phyloP scores from a whole-genome alignment of 2,113 vertebrate genomes.

The Rhinolophus sinicus region DNA sequence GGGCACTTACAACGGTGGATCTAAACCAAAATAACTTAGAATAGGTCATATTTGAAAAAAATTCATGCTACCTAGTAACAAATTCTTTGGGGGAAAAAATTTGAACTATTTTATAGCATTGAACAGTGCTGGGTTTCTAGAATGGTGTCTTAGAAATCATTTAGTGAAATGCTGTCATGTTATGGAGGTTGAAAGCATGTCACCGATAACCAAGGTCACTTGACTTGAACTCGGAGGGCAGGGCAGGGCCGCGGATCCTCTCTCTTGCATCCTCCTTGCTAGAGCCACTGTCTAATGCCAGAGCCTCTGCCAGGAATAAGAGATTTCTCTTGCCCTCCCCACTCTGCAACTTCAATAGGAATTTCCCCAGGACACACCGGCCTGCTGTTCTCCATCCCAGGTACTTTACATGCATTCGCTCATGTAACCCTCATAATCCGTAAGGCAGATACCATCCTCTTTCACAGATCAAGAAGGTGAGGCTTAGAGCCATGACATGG shows the following conservation, averaged over 20 bases:
- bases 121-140: background rate
- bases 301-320: background rate
- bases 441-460: too few relatives aligned
- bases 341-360: background rate
- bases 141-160: background rate
- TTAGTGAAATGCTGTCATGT: background rate
- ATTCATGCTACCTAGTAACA: background rate
- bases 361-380: background rate
- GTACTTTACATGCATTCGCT: background rate
- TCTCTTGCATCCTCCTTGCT: background rate
- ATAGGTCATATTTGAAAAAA: background rate
- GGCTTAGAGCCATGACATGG: background rate
- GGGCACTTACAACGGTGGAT: background rate
- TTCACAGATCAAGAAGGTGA: background rate
- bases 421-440: background rate
- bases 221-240: background rate
- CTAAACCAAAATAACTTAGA: background rate
- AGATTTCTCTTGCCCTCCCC: background rate
- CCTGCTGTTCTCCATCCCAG: background rate
- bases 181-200: background rate
- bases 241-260: background rate
- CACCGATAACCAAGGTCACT: background rate
- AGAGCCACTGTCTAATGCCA: background rate
- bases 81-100: background rate
- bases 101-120: background rate